Base-by-base conservation (phyloP, 2,797 vertebrate species). In the Enteromius mattozi region DNA sequence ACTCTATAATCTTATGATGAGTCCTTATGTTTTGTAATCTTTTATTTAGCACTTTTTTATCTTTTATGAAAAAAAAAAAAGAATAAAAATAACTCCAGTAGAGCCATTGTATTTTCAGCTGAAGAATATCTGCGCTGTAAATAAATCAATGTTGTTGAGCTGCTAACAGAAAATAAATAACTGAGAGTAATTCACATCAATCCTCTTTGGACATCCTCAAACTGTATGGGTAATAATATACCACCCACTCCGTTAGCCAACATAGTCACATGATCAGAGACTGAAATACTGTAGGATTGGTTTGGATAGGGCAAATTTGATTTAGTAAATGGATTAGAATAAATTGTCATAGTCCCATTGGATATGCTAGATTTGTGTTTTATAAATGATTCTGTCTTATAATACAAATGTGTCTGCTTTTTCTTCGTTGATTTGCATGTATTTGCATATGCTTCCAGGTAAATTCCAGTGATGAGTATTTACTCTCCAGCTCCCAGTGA, bases 61-160 rank as follows among this genome's bases (percentile, higher is more conserved):
- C 21, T 54, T 33, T 14, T 16, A 9, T 59, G 19, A 17, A 42
- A 74, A 71, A 13, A 9, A 40, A 71, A 76, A 35, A 42, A 42
- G 40, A 42, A 42, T 42, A 10, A 42, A 42, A 42, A 42, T 42
- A 42, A 79, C 45, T 72, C 10, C 66, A 24, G 35, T 21, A 81
- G 21, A 59, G n/a, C 54, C 56, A 78, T 82, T 49, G 24, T 27
- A 82, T 82, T 80, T 79, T 16, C 24, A 66, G n/a, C 6, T 37
- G 35, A 54, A 40, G 74, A 61, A 71, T 71, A 66, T 74, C 21
- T 37, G 33, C 76, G 27, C 42, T 45, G 30, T 75, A 49, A 66
- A 80, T 80, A 80, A 69, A 83, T 74, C 45, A 70, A 69, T 69
- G 17, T 6, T 66, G 78, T 59, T 65, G 68, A 78, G 65, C 51